A percentile compares a stretch with the other conserved stretches of the same genome.
Conservation (phyloP, 53 echinoderm and acorn worm genomes). For the Patiria pectinifera region DNA sequence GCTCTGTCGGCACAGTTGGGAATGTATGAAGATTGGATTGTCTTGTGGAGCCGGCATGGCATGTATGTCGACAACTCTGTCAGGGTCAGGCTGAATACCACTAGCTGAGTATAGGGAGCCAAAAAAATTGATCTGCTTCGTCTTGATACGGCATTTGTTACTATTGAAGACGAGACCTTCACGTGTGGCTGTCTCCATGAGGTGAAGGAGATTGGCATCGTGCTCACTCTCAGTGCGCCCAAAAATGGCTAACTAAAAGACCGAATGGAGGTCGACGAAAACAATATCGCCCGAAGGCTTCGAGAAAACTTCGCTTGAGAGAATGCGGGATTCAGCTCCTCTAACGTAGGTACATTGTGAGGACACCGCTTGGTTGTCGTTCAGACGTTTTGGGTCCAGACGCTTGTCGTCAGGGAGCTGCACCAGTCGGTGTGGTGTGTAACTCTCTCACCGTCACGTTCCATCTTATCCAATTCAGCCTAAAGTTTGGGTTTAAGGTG, state of each 20-base stretch:
- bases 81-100: constrained; percentile 68
- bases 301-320: constrained; percentile 59
- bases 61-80: constrained; percentile 49
- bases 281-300: constrained; percentile 2
- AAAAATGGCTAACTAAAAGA: too few species aligned
- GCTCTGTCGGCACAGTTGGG: constrained; percentile 55
- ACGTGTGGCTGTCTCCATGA: constrained; percentile 28
- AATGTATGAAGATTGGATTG: constrained; percentile 55
- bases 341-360: constrained; percentile 21
- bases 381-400: neutral
- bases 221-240: too few species aligned
- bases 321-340: constrained; percentile 70
- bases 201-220: constrained; percentile 47
- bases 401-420: constrained; percentile 59
- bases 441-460: constrained; percentile 40
- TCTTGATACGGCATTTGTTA: too few species aligned
- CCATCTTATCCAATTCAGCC: constrained; percentile 66
- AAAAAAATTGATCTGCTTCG: constrained; percentile 54
- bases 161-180: constrained; percentile 62
- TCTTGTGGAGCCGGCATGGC: constrained; percentile 52
- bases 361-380: too few species aligned
- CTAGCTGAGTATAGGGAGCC: constrained; percentile 49
- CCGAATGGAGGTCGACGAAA: too few species aligned
- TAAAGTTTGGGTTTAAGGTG: constrained; percentile 61
- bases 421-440: constrained; percentile 71